These are phyloP conservation scores for Sminthopsis crassicaudata DNA, from an alignment of 2,113 vertebrate genomes.

Conservation along the genomic window DNA sequence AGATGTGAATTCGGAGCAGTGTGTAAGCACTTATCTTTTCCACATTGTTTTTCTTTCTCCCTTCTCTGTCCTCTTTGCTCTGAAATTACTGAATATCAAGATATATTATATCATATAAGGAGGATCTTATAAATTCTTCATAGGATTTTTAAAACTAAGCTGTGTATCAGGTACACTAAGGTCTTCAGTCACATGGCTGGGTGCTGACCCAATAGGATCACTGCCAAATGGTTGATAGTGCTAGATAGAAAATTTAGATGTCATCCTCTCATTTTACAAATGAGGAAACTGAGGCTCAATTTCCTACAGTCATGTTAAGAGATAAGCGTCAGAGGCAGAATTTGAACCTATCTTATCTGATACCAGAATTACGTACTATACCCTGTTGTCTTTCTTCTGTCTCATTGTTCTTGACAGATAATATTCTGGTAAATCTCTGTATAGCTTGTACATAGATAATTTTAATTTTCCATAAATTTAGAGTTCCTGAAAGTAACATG, in stretches of 20 bases:
- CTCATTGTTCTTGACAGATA: neutral
- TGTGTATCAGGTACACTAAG: neutral
- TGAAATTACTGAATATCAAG: neutral
- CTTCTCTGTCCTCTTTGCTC: neutral
- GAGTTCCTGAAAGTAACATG: neutral
- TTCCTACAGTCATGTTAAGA: neutral
- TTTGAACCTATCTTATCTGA: neutral
- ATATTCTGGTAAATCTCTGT: neutral
- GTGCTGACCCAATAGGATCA: neutral
- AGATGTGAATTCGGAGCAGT: neutral
- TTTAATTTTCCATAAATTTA: neutral
- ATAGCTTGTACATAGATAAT: neutral
- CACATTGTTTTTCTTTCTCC: neutral
- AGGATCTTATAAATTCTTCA: neutral
- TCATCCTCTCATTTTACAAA: neutral
- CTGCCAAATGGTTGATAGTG: neutral
- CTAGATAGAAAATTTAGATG: neutral
- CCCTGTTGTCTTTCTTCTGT: neutral
- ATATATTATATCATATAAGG: neutral
- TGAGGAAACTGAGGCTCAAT: neutral
- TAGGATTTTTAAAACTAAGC: neutral
- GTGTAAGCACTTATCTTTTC: neutral
- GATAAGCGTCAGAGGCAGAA: neutral
- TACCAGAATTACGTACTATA: neutral
- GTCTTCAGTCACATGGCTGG: neutral